Base-by-base conservation (phyloP, 2,888 invertebrate species). In the Troglohyphantes excavatus region DNA sequence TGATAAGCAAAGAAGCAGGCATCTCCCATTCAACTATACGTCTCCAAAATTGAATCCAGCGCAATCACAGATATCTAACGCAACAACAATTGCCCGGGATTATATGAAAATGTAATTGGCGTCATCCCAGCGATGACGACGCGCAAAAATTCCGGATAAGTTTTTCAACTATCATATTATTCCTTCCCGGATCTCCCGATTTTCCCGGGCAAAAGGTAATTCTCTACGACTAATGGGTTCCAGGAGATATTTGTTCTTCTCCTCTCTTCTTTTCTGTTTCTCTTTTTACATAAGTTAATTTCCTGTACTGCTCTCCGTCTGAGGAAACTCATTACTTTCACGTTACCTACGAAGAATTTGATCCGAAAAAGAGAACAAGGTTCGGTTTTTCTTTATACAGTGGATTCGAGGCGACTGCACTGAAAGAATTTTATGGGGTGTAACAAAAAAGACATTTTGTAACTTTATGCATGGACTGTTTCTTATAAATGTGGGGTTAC, bases 231-330 rank as follows among this genome's bases (percentile, higher is more conserved):
- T 53, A 53, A 53, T 53, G 53, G 53, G 53, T 53, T 53, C n/a
- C n/a, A 53, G 53, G 17, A 53, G n/a, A 53, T 53, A 17, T 53
- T 53, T 53, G 53, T 53, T 53, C 39, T 53, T 53, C 53, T 53
- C 53, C 5, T 53, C 53, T 17, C 7, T 13, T 1, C 39, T 39
- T 43, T 53, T 73, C 5, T 26, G 23, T 73, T 26, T 59, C 73
- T 73, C n/a, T 26, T 46, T 72, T 73, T 73, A 46, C 73, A 73
- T 73, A 73, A 73, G 73, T 73, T 73, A 73, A 73, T 73, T 73
- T 73, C n/a, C 27, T 17, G 53, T 53, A 7, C 53, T 2, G 17
- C 53, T 23, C 2, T n/a, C 23, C 23, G 17, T 3, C 27, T 26
- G 53, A 27, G 39, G 73, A 59, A 73, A 59, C 27, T 46, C 26